A percentile compares a stretch with the other conserved stretches of the same genome.
Evolutionary conservation across 2,888 invertebrate genomes (phyloP).

Genomic region (Aelia acuminata): DNA sequence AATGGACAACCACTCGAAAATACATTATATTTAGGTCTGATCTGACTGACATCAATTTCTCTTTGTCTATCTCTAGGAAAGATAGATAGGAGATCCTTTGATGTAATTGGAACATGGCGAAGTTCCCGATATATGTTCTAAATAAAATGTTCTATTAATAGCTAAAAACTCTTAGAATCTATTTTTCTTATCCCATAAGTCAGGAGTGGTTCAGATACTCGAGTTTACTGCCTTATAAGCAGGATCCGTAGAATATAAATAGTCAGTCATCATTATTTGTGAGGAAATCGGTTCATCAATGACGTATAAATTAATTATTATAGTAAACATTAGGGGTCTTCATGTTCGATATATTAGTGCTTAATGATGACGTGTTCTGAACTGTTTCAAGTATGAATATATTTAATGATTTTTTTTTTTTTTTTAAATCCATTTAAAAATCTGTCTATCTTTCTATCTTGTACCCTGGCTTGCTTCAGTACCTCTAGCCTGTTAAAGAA

Average conservation of each 20-base stretch:
- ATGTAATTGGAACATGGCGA: constrained; percentile 38
- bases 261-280: background rate
- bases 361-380: no score
- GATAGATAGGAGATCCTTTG: constrained; percentile 31
- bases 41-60: constrained; percentile 26
- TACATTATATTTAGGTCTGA: background rate
- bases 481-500: no score
- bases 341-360: no score
- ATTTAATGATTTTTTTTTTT: no score
- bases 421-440: no score
- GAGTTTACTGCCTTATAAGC: background rate
- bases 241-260: background rate
- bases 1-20: background rate
- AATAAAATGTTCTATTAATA: constrained; percentile 25
- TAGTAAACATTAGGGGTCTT: no score
- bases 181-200: constrained; percentile 3
- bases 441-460: no score
- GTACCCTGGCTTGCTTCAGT: no score
- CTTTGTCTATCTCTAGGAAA: constrained; percentile 10
- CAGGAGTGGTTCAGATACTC: background rate
- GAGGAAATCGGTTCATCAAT: background rate
- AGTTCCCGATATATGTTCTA: constrained; percentile 36
- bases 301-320: no score
- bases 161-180: constrained; percentile 8
- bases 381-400: no score